phyloP scores from a whole-genome alignment of 2,797 vertebrate species.

The Mus minutoides region DNA sequence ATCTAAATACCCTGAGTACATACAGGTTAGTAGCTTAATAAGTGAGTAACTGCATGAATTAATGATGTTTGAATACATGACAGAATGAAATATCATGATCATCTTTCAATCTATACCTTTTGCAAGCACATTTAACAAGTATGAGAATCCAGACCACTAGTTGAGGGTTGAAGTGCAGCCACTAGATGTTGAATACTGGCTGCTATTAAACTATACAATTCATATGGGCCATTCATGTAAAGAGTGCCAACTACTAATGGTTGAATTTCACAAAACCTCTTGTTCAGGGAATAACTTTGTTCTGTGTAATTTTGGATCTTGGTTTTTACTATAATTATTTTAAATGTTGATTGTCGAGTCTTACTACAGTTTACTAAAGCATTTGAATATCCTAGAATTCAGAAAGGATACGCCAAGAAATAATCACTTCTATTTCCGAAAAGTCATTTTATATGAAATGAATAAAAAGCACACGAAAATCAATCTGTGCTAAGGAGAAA shows the following conservation, averaged over 20 bases:
- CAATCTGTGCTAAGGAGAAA: conserved; percentile 71
- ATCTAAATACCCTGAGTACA: not conserved
- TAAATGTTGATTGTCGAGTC: conserved; percentile 64
- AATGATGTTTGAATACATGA: not conserved
- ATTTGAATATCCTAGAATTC: conserved; percentile 65
- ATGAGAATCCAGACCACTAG: not conserved
- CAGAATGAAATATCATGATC: not conserved
- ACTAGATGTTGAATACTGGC: not conserved
- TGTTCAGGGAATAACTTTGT: conserved; percentile 17
- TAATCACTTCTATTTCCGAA: conserved; percentile 74
- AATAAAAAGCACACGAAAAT: conserved; percentile 76
- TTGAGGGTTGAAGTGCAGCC: not conserved
- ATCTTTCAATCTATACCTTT: not conserved
- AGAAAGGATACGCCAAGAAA: conserved; percentile 70
- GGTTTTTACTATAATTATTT: conserved; percentile 73
- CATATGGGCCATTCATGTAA: not conserved
- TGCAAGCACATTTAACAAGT: not conserved
- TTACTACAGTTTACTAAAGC: conserved; percentile 63
- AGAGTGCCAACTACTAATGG: not conserved
- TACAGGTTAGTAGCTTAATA: not conserved
- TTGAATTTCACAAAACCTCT: conserved; percentile 51
- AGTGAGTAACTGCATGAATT: not conserved
- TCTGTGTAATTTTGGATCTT: conserved; percentile 27
- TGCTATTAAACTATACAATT: not conserved
- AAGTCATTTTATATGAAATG: conserved; percentile 64